phyloP scores from a whole-genome alignment of 1,140 invertebrate species.

The Drosophila parvula region DNA sequence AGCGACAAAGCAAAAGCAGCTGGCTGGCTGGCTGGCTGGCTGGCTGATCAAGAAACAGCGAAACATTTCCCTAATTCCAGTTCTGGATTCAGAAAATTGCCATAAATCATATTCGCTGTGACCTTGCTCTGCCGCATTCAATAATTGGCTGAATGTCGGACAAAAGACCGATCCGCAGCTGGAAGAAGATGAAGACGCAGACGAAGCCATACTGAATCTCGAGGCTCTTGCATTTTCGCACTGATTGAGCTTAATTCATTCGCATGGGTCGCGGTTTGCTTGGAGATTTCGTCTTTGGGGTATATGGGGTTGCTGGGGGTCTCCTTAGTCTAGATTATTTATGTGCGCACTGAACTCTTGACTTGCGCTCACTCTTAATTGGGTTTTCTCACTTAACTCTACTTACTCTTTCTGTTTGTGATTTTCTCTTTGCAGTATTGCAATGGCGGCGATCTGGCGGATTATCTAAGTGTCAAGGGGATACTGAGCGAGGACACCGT shows the following conservation, averaged over 20 bases:
- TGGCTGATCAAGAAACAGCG: conserved; percentile 24
- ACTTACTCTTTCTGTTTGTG: conserved; percentile 5
- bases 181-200: conserved; percentile 8
- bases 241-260: conserved; percentile 79
- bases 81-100: conserved; percentile 66
- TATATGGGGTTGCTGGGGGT: conserved; percentile 27
- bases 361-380: conserved; percentile 20
- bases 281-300: conserved; percentile 16
- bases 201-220: conserved; percentile 9
- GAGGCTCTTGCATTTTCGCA: conserved; percentile 30
- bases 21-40: conserved; percentile 44
- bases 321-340: conserved; percentile 15
- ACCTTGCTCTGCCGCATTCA: conserved; percentile 56
- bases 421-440: conserved; percentile 91
- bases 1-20: conserved; percentile 22
- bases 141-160: conserved; percentile 29
- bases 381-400: conserved; percentile 8
- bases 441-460: conserved; percentile 99
- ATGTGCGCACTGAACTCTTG: conserved; percentile 20
- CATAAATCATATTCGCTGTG: conserved; percentile 66
- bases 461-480: conserved; percentile 96
- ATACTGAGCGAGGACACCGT: conserved; percentile 99
- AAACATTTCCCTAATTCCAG: conserved; percentile 34
- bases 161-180: conserved; percentile 26
- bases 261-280: conserved; percentile 71